Percentiles rank a stretch among this genome's conserved stretches.
These are phyloP conservation scores for Melanchra persicariae DNA, from an alignment of 2,888 invertebrate genomes.

Conservation along the genomic window DNA sequence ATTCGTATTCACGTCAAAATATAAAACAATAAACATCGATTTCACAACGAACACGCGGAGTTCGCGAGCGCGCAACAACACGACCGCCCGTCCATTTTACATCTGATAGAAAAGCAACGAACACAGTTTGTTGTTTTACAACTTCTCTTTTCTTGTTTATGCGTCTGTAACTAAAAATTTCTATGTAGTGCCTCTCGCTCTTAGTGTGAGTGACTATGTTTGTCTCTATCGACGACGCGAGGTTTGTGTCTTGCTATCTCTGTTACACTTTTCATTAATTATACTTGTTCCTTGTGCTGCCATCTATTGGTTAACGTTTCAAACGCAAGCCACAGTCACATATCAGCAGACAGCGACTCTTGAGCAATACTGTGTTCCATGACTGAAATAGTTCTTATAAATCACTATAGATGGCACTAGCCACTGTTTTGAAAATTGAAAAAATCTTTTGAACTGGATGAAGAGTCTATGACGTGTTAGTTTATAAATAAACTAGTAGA, in stretches of 20 bases:
- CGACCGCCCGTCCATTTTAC: conserved; percentile 90
- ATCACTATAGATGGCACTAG: conserved; percentile 57
- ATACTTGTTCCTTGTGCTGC: conserved; percentile 64
- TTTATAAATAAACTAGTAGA: background rate
- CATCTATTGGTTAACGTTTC: conserved; percentile 74
- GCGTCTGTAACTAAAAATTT: conserved; percentile 80
- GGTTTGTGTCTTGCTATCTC: conserved; percentile 67
- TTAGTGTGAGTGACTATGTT: conserved; percentile 72
- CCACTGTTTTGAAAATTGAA: background rate
- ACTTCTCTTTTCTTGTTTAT: conserved; percentile 90
- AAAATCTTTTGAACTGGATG: background rate
- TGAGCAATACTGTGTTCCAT: conserved; percentile 17
- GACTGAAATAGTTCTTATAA: conserved; percentile 22
- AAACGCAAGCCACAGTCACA: background rate
- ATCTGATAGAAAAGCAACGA: conserved; percentile 89
- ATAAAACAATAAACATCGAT: conserved; percentile 89
- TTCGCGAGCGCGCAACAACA: conserved; percentile 87
- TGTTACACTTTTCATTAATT: conserved; percentile 78
- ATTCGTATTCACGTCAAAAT: conserved; percentile 87
- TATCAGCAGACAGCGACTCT: conserved; percentile 18
- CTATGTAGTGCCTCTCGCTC: conserved; percentile 74
- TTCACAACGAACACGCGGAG: conserved; percentile 89
- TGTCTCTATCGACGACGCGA: conserved; percentile 67
- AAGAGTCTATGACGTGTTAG: background rate
- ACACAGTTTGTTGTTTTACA: conserved; percentile 89